phyloP scores from a whole-genome alignment of 2,888 invertebrate genomes.

The Drosophila basisetae region DNA sequence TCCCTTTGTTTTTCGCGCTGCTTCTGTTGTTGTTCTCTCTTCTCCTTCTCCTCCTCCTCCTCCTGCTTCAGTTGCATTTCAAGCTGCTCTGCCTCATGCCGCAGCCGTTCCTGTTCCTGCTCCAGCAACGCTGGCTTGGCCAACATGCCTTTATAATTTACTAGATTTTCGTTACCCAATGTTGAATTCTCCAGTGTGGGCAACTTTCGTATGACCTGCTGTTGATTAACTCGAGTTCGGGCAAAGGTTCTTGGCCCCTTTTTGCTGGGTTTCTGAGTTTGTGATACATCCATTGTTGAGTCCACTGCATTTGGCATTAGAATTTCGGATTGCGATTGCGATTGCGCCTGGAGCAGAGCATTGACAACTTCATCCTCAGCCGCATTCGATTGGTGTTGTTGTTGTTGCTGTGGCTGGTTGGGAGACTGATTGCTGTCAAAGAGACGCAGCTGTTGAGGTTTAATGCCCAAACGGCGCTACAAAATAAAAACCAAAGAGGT shows the following conservation, averaged over 20 bases:
- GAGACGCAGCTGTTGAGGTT: neutral
- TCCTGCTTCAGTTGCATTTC: constrained; percentile 8
- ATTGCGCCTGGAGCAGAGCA: neutral
- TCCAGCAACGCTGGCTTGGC: constrained; percentile 13
- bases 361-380: constrained; percentile 6
- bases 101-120: neutral
- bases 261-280: constrained; percentile 2
- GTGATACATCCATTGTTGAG: neutral
- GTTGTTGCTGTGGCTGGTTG: neutral
- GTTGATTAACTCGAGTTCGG: constrained; percentile 9
- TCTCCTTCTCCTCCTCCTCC: neutral
- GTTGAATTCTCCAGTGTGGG: neutral
- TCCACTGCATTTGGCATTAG: neutral
- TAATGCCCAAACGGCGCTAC: constrained; percentile 5
- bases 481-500: neutral
- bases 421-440: neutral
- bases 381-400: neutral
- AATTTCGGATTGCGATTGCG: neutral
- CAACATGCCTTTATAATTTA: constrained; percentile 5
- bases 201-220: neutral
- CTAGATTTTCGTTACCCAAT: neutral
- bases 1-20: neutral
- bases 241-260: constrained; percentile 3
- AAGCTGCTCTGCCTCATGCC: neutral
- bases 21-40: constrained; percentile 7